Evolutionary conservation across 2,113 vertebrate genomes (phyloP), one percentile per base, ranked within the genome.

Genomic region (Cricetomys ansorgei): DNA sequence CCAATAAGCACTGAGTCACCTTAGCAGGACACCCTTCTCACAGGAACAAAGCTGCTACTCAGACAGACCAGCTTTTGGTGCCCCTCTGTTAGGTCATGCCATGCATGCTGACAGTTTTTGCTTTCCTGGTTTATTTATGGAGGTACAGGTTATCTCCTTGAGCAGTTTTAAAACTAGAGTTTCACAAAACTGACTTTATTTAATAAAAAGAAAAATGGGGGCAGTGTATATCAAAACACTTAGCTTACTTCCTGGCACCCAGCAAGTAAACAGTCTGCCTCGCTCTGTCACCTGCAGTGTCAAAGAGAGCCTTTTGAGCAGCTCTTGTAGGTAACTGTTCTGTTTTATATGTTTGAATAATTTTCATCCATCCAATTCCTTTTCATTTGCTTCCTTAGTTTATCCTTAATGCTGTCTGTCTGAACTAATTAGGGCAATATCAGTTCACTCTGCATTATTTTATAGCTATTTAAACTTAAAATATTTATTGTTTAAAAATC

Each of bases 401-500:
- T 88, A 62, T 86, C 81, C n/a, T 94, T 94, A 87, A 69, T 83
- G 7, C 50, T 76, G 64, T 91, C 43, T 89, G 40, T 11, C 6
- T 92, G 48, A 91, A 9, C 72, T 80, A 75, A 87, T 88, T 89
- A 91, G 50, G 86, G 62, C 45, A 83, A 0, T 87, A 40, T 72
- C 29, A 86, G 86, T 96, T 76, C 45, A n/a, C 29, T 97, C 29
- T 94, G 7, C 5, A 48, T 92, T 65, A 88, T 87, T 96, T 94
- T 92, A 62, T 15, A 90, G 19, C 70, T 40, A 0, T 91, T 93
- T 73, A 5, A 50, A 81, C 86, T 87, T 92, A 86, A 86, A 37
- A 91, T 77, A 90, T 89, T 88, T 92, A 43, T 84, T 88, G 23
- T 92, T 95, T 84, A 17, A 25, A 92, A 84, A n/a, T 89, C n/a